A percentile compares a stretch with the other conserved stretches of the same genome.
These are phyloP conservation scores for Aphidius ervi DNA, from an alignment of 1,140 invertebrate genomes.

Conservation along the genomic window DNA sequence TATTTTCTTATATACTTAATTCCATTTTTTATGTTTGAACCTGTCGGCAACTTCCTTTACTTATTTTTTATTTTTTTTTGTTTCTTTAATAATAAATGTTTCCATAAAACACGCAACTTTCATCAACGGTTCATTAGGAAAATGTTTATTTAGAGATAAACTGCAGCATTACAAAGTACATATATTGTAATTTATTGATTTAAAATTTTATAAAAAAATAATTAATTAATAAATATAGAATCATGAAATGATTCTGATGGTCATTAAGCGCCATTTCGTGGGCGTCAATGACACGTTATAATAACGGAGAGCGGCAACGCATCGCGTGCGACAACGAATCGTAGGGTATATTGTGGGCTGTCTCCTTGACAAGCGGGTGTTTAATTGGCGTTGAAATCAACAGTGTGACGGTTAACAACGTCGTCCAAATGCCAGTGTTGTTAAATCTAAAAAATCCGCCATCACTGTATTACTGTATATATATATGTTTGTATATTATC, in stretches of 20 bases:
- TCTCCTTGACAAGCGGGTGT: slow-evolving; percentile 54
- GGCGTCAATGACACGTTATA: slow-evolving; percentile 46
- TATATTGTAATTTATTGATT: background rate
- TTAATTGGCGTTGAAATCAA: slow-evolving; percentile 56
- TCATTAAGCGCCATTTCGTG: slow-evolving; percentile 34
- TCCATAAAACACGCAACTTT: slow-evolving; percentile 1
- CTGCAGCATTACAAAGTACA: background rate
- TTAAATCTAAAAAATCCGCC: slow-evolving; percentile 43
- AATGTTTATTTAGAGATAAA: too few relatives aligned
- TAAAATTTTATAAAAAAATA: background rate
- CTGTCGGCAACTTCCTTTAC: slow-evolving; percentile 17
- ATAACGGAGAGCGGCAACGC: slow-evolving; percentile 38
- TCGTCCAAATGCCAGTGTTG: slow-evolving; percentile 50
- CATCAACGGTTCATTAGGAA: too few relatives aligned
- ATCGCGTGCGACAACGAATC: slow-evolving; percentile 52
- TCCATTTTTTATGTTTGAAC: slow-evolving; percentile 6
- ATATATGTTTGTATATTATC: slow-evolving; percentile 41
- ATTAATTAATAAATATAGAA: slow-evolving; percentile 8
- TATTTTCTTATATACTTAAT: slow-evolving; percentile 8
- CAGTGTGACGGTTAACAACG: slow-evolving; percentile 50
- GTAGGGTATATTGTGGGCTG: slow-evolving; percentile 35
- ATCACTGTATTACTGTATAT: slow-evolving; percentile 37
- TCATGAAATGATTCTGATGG: slow-evolving; percentile 5
- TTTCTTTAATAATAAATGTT: slow-evolving; percentile 5
- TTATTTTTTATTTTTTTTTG: background rate